A percentile compares a stretch with the other conserved stretches of the same genome.
Evolutionary conservation across 2,888 invertebrate genomes (phyloP).

Genomic region (Lepas anatifera): DNA sequence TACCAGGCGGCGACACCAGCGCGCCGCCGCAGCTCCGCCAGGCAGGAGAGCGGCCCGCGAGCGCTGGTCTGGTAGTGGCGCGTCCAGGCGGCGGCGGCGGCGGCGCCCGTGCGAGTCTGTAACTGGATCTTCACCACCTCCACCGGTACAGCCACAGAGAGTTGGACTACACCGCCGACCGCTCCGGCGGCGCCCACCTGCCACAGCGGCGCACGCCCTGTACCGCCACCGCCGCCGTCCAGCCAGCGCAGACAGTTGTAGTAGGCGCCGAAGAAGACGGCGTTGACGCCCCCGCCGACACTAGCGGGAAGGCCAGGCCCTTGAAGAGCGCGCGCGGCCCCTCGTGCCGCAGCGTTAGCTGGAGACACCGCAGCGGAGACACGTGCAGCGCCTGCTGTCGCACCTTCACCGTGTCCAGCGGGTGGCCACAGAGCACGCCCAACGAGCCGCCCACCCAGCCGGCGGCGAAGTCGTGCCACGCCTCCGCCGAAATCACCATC

Average conservation of each 20-base stretch:
- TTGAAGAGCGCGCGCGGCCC: constrained; percentile 46
- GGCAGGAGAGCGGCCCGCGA: constrained; percentile 40
- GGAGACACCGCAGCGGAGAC: constrained; percentile 13
- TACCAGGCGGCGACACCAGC: constrained; percentile 46
- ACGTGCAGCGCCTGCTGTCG: constrained; percentile 43
- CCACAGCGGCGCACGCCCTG: not conserved
- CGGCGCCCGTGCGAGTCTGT: constrained; percentile 40
- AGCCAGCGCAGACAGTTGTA: constrained; percentile 34
- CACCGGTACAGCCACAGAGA: constrained; percentile 48
- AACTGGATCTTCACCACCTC: constrained; percentile 54
- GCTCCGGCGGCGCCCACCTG: constrained; percentile 46
- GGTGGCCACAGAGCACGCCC: constrained; percentile 52
- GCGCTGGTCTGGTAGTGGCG: not conserved
- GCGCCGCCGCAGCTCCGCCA: constrained; percentile 38
- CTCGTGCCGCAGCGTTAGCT: constrained; percentile 14
- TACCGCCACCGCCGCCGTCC: constrained; percentile 13
- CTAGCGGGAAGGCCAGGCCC: constrained; percentile 52
- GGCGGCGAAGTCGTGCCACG: not conserved
- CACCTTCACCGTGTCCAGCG: constrained; percentile 58
- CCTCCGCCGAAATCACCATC: not conserved
- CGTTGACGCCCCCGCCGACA: constrained; percentile 53
- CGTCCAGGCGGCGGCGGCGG: not conserved
- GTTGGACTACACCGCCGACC: constrained; percentile 46
- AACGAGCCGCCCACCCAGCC: constrained; percentile 2
- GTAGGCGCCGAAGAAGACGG: constrained; percentile 54